A percentile compares a stretch with the other conserved stretches of the same genome.
Evolutionary conservation across 2,888 invertebrate genomes (phyloP).

Genomic region (Atethmia centrago): DNA sequence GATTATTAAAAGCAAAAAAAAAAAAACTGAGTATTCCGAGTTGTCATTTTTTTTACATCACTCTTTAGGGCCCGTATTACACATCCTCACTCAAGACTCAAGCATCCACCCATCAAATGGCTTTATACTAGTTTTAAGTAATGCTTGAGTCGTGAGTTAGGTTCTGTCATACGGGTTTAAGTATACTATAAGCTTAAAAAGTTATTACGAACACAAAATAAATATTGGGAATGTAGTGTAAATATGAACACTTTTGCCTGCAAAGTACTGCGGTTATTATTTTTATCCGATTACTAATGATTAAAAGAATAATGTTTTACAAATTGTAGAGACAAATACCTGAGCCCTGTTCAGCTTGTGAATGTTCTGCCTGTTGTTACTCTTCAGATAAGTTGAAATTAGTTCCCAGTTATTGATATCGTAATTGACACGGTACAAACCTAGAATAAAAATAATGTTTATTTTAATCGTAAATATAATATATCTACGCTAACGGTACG

Average conservation of each 20-base stretch:
- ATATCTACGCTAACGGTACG: too few species aligned
- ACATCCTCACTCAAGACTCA: too few species aligned
- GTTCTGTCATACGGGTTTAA: too few species aligned
- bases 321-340: conserved; percentile 74
- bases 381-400: conserved; percentile 86
- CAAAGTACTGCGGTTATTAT: neutral
- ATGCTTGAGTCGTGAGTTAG: too few species aligned
- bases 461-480: neutral
- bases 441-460: conserved; percentile 74
- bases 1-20: too few species aligned
- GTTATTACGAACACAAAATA: neutral
- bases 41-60: neutral
- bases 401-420: conserved; percentile 90
- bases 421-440: conserved; percentile 93
- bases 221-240: neutral
- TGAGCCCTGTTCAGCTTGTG: conserved; percentile 94
- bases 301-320: neutral
- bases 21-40: too few species aligned
- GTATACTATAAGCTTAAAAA: neutral
- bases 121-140: too few species aligned
- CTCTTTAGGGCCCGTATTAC: too few species aligned
- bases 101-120: too few species aligned
- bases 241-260: neutral
- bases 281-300: neutral
- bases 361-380: conserved; percentile 84